Conservation (phyloP, 2,888 invertebrate genomes). For the Adelphocoris suturalis region DNA sequence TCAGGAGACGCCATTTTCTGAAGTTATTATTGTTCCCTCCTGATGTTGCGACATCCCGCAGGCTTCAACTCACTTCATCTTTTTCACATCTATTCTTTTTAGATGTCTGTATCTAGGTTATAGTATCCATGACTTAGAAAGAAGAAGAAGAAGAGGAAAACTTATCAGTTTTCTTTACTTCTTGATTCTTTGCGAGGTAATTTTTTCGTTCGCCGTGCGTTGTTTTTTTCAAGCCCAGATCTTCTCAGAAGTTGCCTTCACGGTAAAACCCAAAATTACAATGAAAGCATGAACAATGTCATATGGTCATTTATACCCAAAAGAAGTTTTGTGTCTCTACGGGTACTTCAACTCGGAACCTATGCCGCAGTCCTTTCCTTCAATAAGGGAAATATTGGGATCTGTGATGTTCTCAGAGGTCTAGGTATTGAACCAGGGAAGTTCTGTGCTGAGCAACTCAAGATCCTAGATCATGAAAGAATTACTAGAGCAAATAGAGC, state of each 20-base stretch:
- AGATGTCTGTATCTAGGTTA: no score
- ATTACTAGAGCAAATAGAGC: conserved; percentile 10
- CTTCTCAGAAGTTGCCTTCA: conserved; percentile 54
- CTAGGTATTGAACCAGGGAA: background rate
- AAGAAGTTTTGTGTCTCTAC: conserved; percentile 69
- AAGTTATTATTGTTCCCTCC: no score
- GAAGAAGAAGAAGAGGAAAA: no score
- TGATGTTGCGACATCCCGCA: no score
- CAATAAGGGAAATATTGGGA: conserved; percentile 32
- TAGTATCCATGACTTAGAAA: no score
- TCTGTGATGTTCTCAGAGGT: conserved; percentile 16
- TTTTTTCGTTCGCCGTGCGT: background rate
- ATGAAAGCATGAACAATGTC: conserved; percentile 45
- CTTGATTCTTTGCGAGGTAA: no score
- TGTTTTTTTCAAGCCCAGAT: conserved; percentile 1
- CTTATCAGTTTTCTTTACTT: no score
- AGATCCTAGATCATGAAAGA: conserved; percentile 2
- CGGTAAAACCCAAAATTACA: conserved; percentile 59
- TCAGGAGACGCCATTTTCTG: no score
- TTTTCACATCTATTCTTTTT: no score
- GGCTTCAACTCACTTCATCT: no score
- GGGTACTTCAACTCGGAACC: conserved; percentile 69
- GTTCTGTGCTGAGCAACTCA: conserved; percentile 3
- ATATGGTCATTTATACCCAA: conserved; percentile 71
- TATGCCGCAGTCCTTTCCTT: conserved; percentile 29